phyloP scores from a whole-genome alignment of 2,797 vertebrate species.

The Dendrocincla tyrannina region DNA sequence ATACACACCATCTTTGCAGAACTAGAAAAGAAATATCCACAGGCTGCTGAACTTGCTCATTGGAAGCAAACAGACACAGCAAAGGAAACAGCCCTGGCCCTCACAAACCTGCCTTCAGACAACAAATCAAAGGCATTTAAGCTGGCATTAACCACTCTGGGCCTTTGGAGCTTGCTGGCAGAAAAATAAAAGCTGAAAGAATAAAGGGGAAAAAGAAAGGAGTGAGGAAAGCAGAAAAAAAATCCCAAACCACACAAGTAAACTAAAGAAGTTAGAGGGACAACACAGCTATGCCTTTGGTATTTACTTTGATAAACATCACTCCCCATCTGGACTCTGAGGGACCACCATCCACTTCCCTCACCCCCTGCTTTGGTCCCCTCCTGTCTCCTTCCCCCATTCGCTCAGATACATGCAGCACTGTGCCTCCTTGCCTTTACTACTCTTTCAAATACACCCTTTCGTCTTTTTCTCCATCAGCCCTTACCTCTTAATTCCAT shows the following conservation, averaged over 20 bases:
- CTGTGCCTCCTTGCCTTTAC: neutral
- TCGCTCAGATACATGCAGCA: neutral
- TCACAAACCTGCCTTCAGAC: conserved; percentile 56
- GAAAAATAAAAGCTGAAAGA: conserved; percentile 46
- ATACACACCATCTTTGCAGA: conserved; percentile 52
- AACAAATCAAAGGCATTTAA: conserved; percentile 76
- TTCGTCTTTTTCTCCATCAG: neutral
- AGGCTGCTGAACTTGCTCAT: conserved; percentile 18
- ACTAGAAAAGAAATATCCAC: conserved; percentile 20
- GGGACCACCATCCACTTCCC: neutral
- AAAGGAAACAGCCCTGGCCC: conserved; percentile 44
- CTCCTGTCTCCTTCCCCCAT: neutral
- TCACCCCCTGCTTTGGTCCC: rapidly evolving
- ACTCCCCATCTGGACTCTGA: neutral
- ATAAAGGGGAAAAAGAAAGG: neutral
- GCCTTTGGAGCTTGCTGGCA: conserved; percentile 57
- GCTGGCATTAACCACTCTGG: conserved; percentile 64
- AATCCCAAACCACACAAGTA: neutral
- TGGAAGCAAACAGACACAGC: conserved; percentile 53
- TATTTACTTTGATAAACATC: neutral
- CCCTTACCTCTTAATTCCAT: neutral
- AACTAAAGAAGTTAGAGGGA: neutral
- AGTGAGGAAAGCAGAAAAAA: neutral
- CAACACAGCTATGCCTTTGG: neutral
- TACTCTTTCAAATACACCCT: neutral